phyloP scores from a whole-genome alignment of 2,113 vertebrate species.

The Malaclemys terrapin region DNA sequence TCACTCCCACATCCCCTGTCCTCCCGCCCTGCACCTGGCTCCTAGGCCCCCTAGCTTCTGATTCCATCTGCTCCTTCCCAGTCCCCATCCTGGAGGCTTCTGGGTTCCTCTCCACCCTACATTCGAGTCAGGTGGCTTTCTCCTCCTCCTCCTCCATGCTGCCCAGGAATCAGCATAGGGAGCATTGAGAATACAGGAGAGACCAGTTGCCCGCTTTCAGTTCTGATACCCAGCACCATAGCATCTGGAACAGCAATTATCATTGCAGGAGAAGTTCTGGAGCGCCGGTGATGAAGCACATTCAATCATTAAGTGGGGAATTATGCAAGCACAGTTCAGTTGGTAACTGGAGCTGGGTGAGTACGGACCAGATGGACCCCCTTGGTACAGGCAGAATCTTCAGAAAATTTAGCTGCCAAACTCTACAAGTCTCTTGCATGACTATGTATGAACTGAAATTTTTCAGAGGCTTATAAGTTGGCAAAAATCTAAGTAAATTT shows the following conservation, averaged over 20 bases:
- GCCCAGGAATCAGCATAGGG: neutral
- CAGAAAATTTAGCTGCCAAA: neutral
- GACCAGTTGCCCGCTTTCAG: neutral
- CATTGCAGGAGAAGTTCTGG: neutral
- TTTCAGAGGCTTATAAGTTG: neutral
- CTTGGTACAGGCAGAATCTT: neutral
- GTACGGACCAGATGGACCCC: neutral
- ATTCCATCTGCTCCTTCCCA: no score
- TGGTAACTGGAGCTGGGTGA: neutral
- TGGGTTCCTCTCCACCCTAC: neutral
- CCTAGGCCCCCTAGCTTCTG: neutral
- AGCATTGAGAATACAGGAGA: neutral
- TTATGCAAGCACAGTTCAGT: neutral
- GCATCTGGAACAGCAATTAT: neutral
- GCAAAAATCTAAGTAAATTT: neutral
- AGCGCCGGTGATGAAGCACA: neutral
- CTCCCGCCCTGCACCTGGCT: neutral
- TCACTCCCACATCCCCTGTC: neutral
- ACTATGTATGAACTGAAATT: neutral
- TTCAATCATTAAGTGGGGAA: neutral
- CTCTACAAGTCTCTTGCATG: neutral
- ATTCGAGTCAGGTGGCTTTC: neutral
- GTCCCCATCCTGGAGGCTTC: neutral
- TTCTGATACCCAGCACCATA: neutral
- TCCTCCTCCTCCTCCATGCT: neutral